Evolutionary conservation across 1,140 invertebrate species (phyloP), one percentile per base, ranked within the genome.

Genomic region (Pseudomyrmex concolor): DNA sequence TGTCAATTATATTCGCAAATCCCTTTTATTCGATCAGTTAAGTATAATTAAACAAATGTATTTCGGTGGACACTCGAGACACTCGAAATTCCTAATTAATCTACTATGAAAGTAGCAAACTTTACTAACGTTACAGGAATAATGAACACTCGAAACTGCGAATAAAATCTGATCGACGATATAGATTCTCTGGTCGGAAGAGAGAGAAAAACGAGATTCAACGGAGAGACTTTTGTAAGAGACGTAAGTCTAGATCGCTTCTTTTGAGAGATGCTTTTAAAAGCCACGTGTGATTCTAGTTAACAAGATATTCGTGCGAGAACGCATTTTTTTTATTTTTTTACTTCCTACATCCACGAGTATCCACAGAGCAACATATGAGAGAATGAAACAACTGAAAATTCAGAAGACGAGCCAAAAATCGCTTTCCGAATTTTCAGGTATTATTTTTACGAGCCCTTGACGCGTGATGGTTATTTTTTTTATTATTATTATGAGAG

Each of bases 141-240:
- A 80, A 84, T 80, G 76, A 80, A 84, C 77, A 81, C 78, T 82
- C 74, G 51, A 17, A 82, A 66, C 22, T 50, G 84, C 54, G 68
- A 64, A 81, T 71, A 13, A 13, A 60, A 80, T 59, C 8, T 19
- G 5, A 34, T 71, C 54, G 43, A 60, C 43, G n/a, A 80, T 17
- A 34, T 7, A 59, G 19, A 57, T 19, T 22, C 51, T 57, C 34
- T 15, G 34, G 43, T 10, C 8, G 54, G n/a, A 17, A 77, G 48
- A 66, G 60, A 76, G 25, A 76, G 22, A 43, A 13, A 55, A 57
- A 67, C 45, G 19, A n/a, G 19, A n/a, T 8, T 80, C 10, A 5
- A 22, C 22, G 45, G n/a, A 54, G 17, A 34, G 34, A 34, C 34
- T 34, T 0, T 34, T 34, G 34, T 34, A 34, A 5, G 34, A 5